phyloP scores from a whole-genome alignment of 92 coral and sea anemone genomes.

The Pocillopora grandis region DNA sequence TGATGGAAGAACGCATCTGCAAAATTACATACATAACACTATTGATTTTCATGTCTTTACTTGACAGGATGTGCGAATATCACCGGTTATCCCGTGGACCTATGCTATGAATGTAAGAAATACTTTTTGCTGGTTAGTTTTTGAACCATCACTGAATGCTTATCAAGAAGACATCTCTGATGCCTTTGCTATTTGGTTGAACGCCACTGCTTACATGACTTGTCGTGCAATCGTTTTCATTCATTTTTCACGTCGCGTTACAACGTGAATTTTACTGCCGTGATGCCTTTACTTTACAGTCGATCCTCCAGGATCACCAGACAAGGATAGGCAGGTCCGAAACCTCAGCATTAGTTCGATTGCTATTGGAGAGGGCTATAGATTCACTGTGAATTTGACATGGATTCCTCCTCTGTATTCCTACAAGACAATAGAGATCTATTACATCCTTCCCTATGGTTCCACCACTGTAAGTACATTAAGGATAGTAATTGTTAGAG shows the following conservation, averaged over 20 bases:
- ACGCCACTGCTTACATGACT: too few species aligned
- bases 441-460: background rate
- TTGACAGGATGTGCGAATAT: conserved; percentile 27
- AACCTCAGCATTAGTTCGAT: conserved; percentile 16
- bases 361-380: conserved; percentile 43
- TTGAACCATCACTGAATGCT: too few species aligned
- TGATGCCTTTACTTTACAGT: conserved; percentile 18
- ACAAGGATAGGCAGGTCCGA: conserved; percentile 28
- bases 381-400: conserved; percentile 31
- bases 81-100: conserved; percentile 29
- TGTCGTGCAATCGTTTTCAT: too few species aligned
- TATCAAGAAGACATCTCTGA: too few species aligned
- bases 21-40: too few species aligned
- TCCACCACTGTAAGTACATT: too few species aligned
- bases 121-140: background rate
- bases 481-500: too few species aligned
- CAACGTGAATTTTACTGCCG: too few species aligned
- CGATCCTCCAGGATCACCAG: conserved; percentile 55
- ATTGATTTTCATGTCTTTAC: background rate
- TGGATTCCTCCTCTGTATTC: conserved; percentile 64
- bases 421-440: conserved; percentile 5
- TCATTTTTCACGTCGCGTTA: too few species aligned
- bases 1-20: too few species aligned
- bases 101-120: conserved; percentile 34
- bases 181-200: too few species aligned